These are phyloP conservation scores for Mystacornis crossleyi DNA, from an alignment of 2,113 vertebrate genomes.

Conservation along the genomic window DNA sequence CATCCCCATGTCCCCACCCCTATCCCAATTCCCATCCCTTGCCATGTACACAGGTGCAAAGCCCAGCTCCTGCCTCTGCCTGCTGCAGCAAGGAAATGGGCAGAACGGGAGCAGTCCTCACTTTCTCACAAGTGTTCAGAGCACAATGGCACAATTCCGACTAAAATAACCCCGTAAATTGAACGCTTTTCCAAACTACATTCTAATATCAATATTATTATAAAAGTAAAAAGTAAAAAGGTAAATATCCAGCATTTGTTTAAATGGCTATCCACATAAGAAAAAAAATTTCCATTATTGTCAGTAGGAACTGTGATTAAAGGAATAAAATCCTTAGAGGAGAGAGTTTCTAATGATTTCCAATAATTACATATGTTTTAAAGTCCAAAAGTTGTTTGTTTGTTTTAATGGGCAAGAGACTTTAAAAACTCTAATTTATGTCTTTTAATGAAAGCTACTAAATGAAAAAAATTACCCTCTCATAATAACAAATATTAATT, in stretches of 20 bases:
- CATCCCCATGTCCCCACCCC: background rate
- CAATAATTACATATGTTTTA: background rate
- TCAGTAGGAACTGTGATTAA: background rate
- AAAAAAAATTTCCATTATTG: background rate
- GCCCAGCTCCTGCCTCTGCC: background rate
- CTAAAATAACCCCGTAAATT: background rate
- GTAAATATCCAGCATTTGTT: background rate
- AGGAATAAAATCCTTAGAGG: background rate
- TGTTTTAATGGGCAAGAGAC: background rate
- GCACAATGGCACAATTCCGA: background rate
- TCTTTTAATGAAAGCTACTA: background rate
- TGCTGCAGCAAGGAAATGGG: background rate
- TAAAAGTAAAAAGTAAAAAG: background rate
- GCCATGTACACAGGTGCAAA: background rate
- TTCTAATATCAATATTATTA: background rate
- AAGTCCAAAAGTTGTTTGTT: background rate
- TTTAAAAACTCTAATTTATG: background rate
- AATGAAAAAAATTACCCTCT: background rate
- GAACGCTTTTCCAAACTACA: background rate
- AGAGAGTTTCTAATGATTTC: background rate
- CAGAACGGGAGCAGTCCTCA: accelerated
- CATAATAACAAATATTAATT: background rate
- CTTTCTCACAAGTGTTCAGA: background rate
- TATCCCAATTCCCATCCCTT: background rate
- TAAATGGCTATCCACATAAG: background rate